Percentiles rank a stretch among this genome's conserved stretches.
These are phyloP conservation scores for Corapipo altera DNA, from an alignment of 2,113 vertebrate genomes.

Conservation along the genomic window DNA sequence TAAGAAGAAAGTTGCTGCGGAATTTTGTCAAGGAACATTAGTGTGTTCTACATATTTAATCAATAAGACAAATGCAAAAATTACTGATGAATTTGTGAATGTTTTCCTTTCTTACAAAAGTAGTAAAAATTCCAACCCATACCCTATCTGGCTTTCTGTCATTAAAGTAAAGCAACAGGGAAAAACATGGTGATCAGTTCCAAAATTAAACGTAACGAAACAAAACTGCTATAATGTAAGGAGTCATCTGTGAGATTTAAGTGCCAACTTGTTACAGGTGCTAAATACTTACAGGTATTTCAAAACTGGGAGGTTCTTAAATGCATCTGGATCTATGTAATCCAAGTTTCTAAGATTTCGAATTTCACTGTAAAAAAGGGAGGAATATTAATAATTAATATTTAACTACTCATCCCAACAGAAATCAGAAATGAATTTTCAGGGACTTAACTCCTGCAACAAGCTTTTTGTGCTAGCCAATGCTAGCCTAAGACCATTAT, in stretches of 20 bases:
- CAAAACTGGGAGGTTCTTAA: constrained; percentile 87
- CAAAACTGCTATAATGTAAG: background rate
- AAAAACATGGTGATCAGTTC: background rate
- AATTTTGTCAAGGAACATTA: background rate
- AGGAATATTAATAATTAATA: background rate
- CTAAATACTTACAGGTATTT: constrained; percentile 90
- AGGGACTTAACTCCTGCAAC: background rate
- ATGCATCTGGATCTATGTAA: constrained; percentile 84
- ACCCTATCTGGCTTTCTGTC: background rate
- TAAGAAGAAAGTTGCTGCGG: background rate
- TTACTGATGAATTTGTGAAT: background rate
- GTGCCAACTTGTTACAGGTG: constrained; percentile 65
- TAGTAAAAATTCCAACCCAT: background rate
- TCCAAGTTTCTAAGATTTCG: constrained; percentile 87
- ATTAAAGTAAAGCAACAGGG: background rate
- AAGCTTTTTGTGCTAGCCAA: background rate
- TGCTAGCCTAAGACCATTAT: background rate
- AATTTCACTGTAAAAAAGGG: constrained; percentile 84
- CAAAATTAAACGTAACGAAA: background rate
- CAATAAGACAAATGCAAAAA: background rate
- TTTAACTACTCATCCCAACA: background rate
- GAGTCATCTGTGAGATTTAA: background rate
- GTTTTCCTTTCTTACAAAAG: background rate
- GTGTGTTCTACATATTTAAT: background rate
- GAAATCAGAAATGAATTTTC: background rate